A percentile compares a stretch with the other conserved stretches of the same genome.
phyloP scores from a whole-genome alignment of 2,113 vertebrate genomes.

The Pan paniscus region DNA sequence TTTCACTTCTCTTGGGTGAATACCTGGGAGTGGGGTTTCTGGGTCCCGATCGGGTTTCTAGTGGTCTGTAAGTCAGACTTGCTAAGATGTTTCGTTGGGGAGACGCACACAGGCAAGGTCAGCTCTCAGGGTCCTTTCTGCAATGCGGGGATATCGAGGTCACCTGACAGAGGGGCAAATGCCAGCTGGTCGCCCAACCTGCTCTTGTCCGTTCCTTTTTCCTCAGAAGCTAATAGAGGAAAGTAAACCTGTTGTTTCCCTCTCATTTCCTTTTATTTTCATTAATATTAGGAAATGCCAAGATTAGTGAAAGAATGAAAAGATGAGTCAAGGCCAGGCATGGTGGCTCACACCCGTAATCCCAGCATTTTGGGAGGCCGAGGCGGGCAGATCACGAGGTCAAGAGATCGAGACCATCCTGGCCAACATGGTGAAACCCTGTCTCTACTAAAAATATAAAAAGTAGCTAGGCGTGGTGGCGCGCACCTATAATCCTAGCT shows the following conservation, averaged over 20 bases:
- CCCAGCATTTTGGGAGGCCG: no score
- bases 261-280: not conserved
- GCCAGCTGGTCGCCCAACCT: not conserved
- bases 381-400: no score
- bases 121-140: not conserved
- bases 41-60: not conserved
- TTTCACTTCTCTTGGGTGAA: not conserved
- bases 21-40: not conserved
- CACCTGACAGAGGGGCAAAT: not conserved
- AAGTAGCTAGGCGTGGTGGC: no score
- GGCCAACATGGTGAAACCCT: no score
- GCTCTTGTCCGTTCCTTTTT: not conserved
- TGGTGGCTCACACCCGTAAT: no score
- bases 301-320: not conserved
- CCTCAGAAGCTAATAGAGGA: not conserved
- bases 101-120: fast-evolving
- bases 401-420: no score
- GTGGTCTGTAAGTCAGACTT: not conserved
- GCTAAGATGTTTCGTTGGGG: no score
- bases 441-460: not conserved
- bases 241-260: not conserved
- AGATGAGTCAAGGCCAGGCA: not conserved
- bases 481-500: no score
- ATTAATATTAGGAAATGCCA: not conserved
- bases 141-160: no score